Percentiles rank a stretch among this genome's conserved stretches.
phyloP scores from a whole-genome alignment of 2,797 vertebrate genomes.

The Taenioides sp. region DNA sequence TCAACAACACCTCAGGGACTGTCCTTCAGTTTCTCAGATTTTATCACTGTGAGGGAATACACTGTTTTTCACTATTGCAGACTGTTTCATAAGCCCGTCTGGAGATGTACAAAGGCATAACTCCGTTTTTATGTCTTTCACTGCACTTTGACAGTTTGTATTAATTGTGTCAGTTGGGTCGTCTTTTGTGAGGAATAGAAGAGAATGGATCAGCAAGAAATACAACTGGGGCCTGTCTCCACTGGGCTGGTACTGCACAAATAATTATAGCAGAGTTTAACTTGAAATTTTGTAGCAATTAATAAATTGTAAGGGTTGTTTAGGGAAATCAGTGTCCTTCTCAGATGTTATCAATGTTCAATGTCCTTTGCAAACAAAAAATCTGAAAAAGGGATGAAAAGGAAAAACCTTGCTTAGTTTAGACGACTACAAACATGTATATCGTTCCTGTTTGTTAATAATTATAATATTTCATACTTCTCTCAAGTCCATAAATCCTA shows the following conservation, averaged over 20 bases:
- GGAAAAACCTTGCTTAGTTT: background rate
- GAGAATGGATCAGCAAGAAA: background rate
- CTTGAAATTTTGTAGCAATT: too few species aligned
- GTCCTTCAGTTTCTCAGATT: background rate
- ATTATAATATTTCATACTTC: background rate
- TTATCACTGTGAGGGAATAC: background rate
- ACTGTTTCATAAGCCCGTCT: background rate
- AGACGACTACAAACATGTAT: background rate
- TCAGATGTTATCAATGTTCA: too few species aligned
- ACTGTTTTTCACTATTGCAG: slow-evolving; percentile 1
- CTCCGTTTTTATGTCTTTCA: background rate
- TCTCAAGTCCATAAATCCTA: background rate
- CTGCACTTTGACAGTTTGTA: slow-evolving; percentile 14
- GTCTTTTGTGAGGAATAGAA: background rate
- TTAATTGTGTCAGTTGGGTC: background rate
- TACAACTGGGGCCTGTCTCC: background rate
- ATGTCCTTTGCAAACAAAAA: too few species aligned
- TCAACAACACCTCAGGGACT: background rate
- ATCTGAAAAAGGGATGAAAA: too few species aligned
- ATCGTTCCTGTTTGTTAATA: background rate
- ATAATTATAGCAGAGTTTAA: background rate
- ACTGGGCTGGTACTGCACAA: background rate
- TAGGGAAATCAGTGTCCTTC: too few species aligned
- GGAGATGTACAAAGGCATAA: background rate
- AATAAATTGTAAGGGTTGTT: too few species aligned